A percentile compares a stretch with the other conserved stretches of the same genome.
Evolutionary conservation across 2,113 vertebrate species (phyloP).

Genomic region (Daboia siamensis): DNA sequence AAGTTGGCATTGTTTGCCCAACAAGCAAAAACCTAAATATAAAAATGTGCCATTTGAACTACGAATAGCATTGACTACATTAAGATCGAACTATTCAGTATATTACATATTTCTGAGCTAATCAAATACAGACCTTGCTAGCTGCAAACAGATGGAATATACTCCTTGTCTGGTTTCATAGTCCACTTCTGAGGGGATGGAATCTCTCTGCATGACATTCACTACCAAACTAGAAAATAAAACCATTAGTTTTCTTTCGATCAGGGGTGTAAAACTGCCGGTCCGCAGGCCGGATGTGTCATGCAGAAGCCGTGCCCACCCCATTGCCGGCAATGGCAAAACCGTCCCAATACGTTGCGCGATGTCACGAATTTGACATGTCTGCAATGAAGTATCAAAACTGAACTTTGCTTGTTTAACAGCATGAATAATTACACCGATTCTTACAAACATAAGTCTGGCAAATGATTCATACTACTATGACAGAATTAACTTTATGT

Average conservation of each 20-base stretch:
- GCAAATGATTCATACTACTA: background rate
- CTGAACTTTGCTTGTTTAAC: background rate
- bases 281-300: too few relatives aligned
- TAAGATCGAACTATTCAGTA: background rate
- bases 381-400: background rate
- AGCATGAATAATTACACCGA: background rate
- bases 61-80: background rate
- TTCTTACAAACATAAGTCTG: background rate
- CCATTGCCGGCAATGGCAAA: too few relatives aligned
- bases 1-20: constrained; percentile 90
- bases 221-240: constrained; percentile 88
- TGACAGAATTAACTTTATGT: background rate
- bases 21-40: constrained; percentile 88
- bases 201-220: constrained; percentile 98
- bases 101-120: constrained; percentile 6
- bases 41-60: constrained; percentile 16
- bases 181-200: constrained; percentile 95
- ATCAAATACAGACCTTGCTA: constrained; percentile 82
- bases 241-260: constrained; percentile 16
- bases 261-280: too few relatives aligned
- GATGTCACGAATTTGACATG: too few relatives aligned
- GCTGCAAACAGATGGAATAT: constrained; percentile 96
- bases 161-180: constrained; percentile 98
- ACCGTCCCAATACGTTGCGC: too few relatives aligned
- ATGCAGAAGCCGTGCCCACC: too few relatives aligned